These are phyloP conservation scores for Dendroctonus ponderosae DNA, from an alignment of 1,140 invertebrate species.

Conservation along the genomic window DNA sequence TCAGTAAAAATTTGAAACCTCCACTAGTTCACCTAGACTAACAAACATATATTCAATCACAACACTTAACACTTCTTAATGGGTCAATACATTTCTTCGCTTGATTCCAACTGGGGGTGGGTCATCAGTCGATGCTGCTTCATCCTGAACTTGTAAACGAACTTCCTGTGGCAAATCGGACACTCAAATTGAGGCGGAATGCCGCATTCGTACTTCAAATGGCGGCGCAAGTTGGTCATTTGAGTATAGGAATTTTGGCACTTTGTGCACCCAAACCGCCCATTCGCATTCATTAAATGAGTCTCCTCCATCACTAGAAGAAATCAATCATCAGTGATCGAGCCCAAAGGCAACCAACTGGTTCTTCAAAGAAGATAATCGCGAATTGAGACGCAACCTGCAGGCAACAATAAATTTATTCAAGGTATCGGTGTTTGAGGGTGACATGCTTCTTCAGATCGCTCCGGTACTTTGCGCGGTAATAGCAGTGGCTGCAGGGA, in stretches of 20 bases:
- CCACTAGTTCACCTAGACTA: too few relatives aligned
- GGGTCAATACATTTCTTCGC: too few relatives aligned
- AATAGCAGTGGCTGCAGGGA: constrained; percentile 9
- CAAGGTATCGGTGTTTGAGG: neutral
- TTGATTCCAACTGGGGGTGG: constrained; percentile 6
- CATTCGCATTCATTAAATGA: constrained; percentile 15
- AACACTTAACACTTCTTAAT: too few relatives aligned
- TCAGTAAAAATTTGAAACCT: too few relatives aligned
- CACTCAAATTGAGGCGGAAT: constrained; percentile 68
- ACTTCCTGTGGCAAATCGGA: constrained; percentile 35
- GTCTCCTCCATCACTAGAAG: constrained; percentile 13
- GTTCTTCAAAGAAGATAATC: too few relatives aligned
- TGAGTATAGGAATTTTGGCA: constrained; percentile 25
- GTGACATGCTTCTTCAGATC: constrained; percentile 11
- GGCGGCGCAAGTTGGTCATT: constrained; percentile 46
- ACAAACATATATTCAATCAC: too few relatives aligned
- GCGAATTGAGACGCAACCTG: too few relatives aligned
- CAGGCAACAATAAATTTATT: too few relatives aligned
- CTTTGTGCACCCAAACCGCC: constrained; percentile 33
- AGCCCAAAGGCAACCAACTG: too few relatives aligned
- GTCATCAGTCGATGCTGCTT: constrained; percentile 29
- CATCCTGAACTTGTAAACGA: constrained; percentile 36
- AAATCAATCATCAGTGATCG: neutral
- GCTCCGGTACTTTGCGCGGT: constrained; percentile 17
- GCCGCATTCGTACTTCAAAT: constrained; percentile 68